Base-by-base conservation (phyloP, 2,113 vertebrate species). In the Sylvia atricapilla region DNA sequence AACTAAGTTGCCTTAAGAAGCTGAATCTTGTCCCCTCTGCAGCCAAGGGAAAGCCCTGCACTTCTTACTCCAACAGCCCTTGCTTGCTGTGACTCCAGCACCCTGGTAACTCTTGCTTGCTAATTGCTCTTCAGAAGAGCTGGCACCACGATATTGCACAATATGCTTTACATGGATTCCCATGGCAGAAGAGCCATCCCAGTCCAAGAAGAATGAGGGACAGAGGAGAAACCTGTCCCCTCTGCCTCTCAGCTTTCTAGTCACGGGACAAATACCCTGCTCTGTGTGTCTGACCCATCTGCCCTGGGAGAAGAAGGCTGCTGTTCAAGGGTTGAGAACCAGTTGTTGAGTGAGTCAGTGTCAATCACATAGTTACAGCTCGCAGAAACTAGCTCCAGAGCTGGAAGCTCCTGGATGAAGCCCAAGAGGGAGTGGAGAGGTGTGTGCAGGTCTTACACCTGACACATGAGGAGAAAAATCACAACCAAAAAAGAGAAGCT, bases 341-440 rank as follows among this genome's bases (percentile, higher is more conserved):
- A 84, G 85, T 78, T 90, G 93, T 35, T 64, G 83, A 84, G 46
- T 96, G 92, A 96, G 91, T 96, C 95, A 94, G 73, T 95, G 86
- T 95, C 93, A 95, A 87, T 89, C 94, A 93, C 49, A 69, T 43
- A 76, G 79, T 89, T 96, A 81, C 60, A 77, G 79, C 75, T 94
- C 78, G 2, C 88, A 94, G 84, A 91, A 96, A 95, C 90, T 75
- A 94, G 72, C 84, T 94, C 63, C 74, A 58, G 79, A 94, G 79
- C 69, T 95, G 46, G 84, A 92, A 88, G 67, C 53, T 96, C 41
- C 88, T 97, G 96, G 95, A 89, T 82, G 52, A 81, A 93, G 52
- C 84, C 91, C 95, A 94, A 94, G 68, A 97, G 67, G 89, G 92
- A 93, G 94, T 75, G 91, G 85, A 95, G 46, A 94, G 56, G 63